These are phyloP conservation scores for Callyntrura guangdongensis DNA, from an alignment of 2,888 invertebrate genomes.

Conservation along the genomic window DNA sequence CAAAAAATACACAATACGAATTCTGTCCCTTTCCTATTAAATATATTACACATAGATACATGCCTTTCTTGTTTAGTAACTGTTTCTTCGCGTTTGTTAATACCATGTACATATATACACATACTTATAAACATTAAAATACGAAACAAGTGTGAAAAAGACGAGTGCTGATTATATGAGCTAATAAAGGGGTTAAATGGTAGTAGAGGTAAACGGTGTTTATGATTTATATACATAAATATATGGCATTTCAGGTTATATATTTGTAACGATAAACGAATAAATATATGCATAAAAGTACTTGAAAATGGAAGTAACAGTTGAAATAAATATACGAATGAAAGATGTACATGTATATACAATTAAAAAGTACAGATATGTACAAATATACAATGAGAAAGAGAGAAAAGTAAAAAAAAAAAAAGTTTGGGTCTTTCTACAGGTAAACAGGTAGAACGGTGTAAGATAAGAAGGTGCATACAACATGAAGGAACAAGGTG, in stretches of 20 bases:
- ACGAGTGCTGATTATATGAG: neutral
- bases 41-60: conserved; percentile 4
- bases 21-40: conserved; percentile 8
- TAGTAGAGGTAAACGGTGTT: conserved; percentile 13
- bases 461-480: neutral
- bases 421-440: conserved; percentile 2
- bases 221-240: neutral
- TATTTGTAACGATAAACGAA: neutral
- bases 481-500: neutral
- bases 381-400: conserved; percentile 41
- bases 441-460: neutral
- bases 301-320: conserved; percentile 27
- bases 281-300: conserved; percentile 18
- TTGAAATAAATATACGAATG: neutral
- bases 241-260: conserved; percentile 9
- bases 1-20: conserved; percentile 27
- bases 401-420: conserved; percentile 17
- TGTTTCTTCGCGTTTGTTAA: conserved; percentile 59
- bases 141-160: conserved; percentile 42
- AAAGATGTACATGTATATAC: conserved; percentile 37
- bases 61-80: conserved; percentile 42
- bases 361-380: conserved; percentile 2
- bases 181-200: neutral
- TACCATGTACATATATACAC: conserved; percentile 62
- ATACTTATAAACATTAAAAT: conserved; percentile 6